These are phyloP conservation scores for Solenopsis invicta DNA, from an alignment of 1,140 invertebrate genomes.

Conservation along the genomic window DNA sequence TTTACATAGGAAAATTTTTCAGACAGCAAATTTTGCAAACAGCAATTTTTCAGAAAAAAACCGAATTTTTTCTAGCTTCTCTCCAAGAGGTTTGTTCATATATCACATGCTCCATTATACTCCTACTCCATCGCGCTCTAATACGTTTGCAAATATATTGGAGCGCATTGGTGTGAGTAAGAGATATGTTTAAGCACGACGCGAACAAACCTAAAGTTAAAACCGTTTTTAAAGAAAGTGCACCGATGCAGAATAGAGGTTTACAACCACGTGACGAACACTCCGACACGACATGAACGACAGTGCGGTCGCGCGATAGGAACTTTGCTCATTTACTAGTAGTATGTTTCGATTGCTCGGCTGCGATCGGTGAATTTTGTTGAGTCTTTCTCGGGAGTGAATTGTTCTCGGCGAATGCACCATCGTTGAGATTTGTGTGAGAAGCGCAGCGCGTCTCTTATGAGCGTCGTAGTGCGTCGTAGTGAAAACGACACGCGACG, in stretches of 20 bases:
- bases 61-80: too few relatives aligned
- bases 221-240: too few relatives aligned
- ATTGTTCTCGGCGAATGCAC: neutral
- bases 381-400: neutral
- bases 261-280: neutral
- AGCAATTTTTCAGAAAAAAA: too few relatives aligned
- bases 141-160: too few relatives aligned
- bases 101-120: too few relatives aligned
- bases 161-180: too few relatives aligned
- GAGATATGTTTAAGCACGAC: too few relatives aligned
- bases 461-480: neutral
- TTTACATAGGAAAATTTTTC: too few relatives aligned
- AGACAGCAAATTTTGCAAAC: too few relatives aligned
- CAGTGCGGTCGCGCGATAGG: slow-evolving; percentile 44
- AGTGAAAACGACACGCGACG: neutral
- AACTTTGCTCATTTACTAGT: slow-evolving; percentile 3
- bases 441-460: slow-evolving; percentile 10
- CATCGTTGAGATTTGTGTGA: neutral
- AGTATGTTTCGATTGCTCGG: neutral
- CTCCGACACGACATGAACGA: neutral
- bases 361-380: neutral
- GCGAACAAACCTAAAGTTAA: too few relatives aligned
- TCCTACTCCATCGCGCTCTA: too few relatives aligned
- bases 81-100: too few relatives aligned
- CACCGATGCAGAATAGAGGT: neutral